Evolutionary conservation across 2,113 vertebrate genomes (phyloP).

Genomic region (Martes martes): DNA sequence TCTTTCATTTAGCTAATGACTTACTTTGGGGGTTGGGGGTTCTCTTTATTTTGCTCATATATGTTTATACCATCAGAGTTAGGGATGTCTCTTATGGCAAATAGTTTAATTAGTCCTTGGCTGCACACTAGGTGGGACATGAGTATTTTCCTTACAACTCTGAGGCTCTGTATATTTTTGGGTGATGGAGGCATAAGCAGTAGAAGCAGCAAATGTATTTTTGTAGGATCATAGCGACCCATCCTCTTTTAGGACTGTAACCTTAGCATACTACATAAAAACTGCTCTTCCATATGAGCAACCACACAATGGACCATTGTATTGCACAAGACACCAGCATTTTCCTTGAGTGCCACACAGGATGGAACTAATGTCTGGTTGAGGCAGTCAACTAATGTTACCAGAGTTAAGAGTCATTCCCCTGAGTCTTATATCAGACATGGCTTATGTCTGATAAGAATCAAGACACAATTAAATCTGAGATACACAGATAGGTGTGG

Average conservation of each 20-base stretch:
- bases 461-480: not conserved
- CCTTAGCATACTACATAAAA: not conserved
- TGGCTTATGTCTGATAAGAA: not conserved
- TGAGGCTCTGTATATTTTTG: not conserved
- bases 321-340: not conserved
- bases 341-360: not conserved
- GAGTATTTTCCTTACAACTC: not conserved
- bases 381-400: not conserved
- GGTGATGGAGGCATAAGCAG: not conserved
- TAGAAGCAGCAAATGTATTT: not conserved
- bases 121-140: not conserved
- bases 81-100: not conserved
- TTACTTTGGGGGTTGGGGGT: not conserved
- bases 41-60: not conserved
- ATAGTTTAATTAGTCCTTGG: not conserved
- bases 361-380: not conserved
- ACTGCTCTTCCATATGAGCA: not conserved
- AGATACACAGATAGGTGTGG: not conserved
- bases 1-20: not conserved
- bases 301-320: not conserved
- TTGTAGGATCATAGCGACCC: not conserved
- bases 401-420: not conserved
- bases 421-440: not conserved
- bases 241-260: not conserved
- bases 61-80: not conserved